Base-by-base conservation (phyloP, 2,797 vertebrate species). In the Pseudochaenichthys georgianus region DNA sequence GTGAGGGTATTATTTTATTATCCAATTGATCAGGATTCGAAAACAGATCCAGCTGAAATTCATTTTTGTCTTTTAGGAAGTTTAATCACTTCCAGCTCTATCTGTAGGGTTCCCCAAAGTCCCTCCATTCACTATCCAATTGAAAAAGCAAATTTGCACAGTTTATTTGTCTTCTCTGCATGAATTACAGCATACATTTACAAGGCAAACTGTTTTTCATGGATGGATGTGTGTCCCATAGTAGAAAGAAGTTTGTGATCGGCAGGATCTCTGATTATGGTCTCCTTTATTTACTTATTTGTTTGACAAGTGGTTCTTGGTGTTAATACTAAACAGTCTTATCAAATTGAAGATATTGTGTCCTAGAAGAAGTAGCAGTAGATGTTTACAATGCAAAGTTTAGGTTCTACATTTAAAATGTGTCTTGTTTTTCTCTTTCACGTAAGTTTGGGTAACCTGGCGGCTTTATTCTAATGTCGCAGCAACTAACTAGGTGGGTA, bases 81-180 rank as follows among this genome's bases (percentile, higher is more conserved):
- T 65, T 51, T 12, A 51, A 73, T 63, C 31, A 41, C 51, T 50
- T 57, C 28, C 58, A 62, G 17, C 50, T 46, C 43, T 7, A 12
- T 46, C 41, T 34, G 16, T 21, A 60, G 38, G 51, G 15, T 5
- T 34, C 17, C 2, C 17, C 4, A 23, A 58, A 65, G 13, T 64
- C 17, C 13, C 16, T 10, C 28, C 53, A 64, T 59, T 38, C 16
- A 58, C 38, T 41, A 63, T 58, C 46, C 8, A 19, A 70, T 31
- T 31, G 4, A 28, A 54, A 60, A 52, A 46, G 21, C 23, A 15
- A 10, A 58, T 55, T 50, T 4, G 31, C 45, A 15, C 3, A 9
- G 52, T 66, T 50, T 70, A 53, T 69, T 78, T 64, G 31, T 7
- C 4, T 15, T 45, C 65, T 51, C 13, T 6, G 16, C 8, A 57